phyloP scores from a whole-genome alignment of 2,888 invertebrate species.

The Protodeltote pygarga region DNA sequence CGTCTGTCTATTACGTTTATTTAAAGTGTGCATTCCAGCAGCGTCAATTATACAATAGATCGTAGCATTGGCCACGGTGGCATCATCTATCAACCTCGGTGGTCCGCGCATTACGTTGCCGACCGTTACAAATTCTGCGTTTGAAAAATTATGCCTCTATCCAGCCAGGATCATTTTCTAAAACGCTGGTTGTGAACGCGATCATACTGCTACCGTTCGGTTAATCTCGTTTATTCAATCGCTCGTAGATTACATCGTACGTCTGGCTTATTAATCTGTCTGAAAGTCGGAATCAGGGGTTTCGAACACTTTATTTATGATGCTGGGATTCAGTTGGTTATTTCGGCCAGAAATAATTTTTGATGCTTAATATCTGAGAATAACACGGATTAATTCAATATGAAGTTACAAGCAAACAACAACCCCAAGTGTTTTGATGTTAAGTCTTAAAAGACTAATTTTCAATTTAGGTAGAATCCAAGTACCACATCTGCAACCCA shows the following conservation, averaged over 20 bases:
- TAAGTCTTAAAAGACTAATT: too few relatives aligned
- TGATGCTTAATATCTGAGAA: slow-evolving; percentile 11
- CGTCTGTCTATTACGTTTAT: slow-evolving; percentile 38
- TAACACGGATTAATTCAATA: slow-evolving; percentile 24
- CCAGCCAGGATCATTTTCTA: slow-evolving; percentile 58
- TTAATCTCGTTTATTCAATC: slow-evolving; percentile 52
- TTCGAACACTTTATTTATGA: slow-evolving; percentile 35
- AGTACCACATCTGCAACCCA: too few relatives aligned
- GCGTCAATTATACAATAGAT: slow-evolving; percentile 60
- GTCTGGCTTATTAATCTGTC: slow-evolving; percentile 43
- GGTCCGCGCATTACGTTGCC: slow-evolving; percentile 61
- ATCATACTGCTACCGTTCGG: slow-evolving; percentile 54
- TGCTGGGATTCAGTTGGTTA: slow-evolving; percentile 24
- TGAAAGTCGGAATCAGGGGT: slow-evolving; percentile 37
- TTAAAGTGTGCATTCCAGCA: slow-evolving; percentile 42
- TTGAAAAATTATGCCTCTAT: slow-evolving; percentile 63
- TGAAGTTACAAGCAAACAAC: slow-evolving; percentile 21
- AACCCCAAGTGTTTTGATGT: not conserved
- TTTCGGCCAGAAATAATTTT: slow-evolving; percentile 23
- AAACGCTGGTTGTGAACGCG: slow-evolving; percentile 55
- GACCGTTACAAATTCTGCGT: slow-evolving; percentile 71
- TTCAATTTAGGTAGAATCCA: too few relatives aligned
- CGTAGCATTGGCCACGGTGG: slow-evolving; percentile 61
- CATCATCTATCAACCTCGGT: slow-evolving; percentile 65
- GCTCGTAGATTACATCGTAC: slow-evolving; percentile 43